These are phyloP conservation scores for Spicauda simplicius DNA, from an alignment of 2,888 invertebrate species.

Conservation along the genomic window DNA sequence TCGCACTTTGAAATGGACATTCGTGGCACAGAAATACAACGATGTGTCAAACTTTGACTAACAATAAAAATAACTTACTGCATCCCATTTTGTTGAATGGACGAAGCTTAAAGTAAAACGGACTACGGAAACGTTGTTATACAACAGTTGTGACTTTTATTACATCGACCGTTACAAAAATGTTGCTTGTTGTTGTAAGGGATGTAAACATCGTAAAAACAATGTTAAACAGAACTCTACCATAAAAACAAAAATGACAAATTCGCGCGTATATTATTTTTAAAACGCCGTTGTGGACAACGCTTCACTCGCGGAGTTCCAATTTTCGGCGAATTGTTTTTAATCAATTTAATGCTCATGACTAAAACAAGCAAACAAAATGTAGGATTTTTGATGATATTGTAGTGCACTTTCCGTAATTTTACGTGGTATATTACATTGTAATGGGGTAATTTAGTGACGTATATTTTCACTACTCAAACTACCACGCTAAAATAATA, in stretches of 20 bases:
- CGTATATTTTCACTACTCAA: too few relatives aligned
- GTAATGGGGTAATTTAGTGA: too few relatives aligned
- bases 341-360: conserved; percentile 33
- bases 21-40: conserved; percentile 39
- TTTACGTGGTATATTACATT: too few relatives aligned
- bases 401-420: neutral
- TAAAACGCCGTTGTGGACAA: conserved; percentile 13
- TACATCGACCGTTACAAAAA: neutral
- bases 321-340: conserved; percentile 31
- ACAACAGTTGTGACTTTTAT: conserved; percentile 2
- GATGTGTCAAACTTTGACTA: conserved; percentile 19
- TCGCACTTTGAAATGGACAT: conserved; percentile 53
- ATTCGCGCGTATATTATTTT: conserved; percentile 26
- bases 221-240: conserved; percentile 21
- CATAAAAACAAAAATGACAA: conserved; percentile 30
- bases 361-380: conserved; percentile 25
- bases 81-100: conserved; percentile 5
- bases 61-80: conserved; percentile 24
- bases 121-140: neutral
- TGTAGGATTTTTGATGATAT: neutral
- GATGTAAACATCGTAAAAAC: conserved; percentile 27
- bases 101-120: neutral
- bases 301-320: conserved; percentile 24
- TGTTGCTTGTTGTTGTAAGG: conserved; percentile 17
- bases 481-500: too few relatives aligned